Conservation (phyloP, 2,113 vertebrate genomes). For the Monopterus albus region DNA sequence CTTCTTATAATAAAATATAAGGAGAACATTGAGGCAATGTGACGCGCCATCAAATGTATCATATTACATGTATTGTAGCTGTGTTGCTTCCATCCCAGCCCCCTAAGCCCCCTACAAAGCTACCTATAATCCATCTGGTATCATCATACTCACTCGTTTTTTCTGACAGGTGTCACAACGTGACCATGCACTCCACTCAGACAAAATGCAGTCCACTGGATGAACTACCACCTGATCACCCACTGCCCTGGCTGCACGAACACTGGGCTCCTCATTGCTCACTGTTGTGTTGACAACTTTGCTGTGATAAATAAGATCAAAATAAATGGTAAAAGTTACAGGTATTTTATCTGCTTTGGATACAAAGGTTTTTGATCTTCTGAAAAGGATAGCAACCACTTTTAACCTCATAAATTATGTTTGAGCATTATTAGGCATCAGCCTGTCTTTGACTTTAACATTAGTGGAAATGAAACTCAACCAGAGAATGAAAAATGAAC, state of each 20-base stretch:
- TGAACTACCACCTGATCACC: neutral
- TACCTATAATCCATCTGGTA: neutral
- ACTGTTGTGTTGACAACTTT: conserved; percentile 17
- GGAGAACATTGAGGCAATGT: too few species aligned
- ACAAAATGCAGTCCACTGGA: conserved; percentile 85
- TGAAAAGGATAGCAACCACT: too few species aligned
- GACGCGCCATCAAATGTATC: too few species aligned
- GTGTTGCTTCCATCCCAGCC: too few species aligned
- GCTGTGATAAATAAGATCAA: conserved; percentile 37
- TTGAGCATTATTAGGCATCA: neutral
- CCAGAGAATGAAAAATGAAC: neutral
- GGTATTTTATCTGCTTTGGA: neutral
- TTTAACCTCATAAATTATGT: too few species aligned
- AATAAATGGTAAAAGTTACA: neutral
- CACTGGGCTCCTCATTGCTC: conserved; percentile 5
- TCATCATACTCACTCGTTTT: conserved; percentile 85
- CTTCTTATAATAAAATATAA: neutral
- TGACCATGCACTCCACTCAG: conserved; percentile 91
- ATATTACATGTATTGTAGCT: too few species aligned
- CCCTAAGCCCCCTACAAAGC: neutral
- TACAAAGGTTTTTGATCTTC: neutral
- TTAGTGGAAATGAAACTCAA: neutral
- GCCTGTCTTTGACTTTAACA: conserved; percentile 1
- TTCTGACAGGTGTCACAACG: conserved; percentile 89
- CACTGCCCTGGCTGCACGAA: conserved; percentile 52